A percentile compares a stretch with the other conserved stretches of the same genome.
phyloP scores from a whole-genome alignment of 2,888 invertebrate species.

The Ischnura elegans region DNA sequence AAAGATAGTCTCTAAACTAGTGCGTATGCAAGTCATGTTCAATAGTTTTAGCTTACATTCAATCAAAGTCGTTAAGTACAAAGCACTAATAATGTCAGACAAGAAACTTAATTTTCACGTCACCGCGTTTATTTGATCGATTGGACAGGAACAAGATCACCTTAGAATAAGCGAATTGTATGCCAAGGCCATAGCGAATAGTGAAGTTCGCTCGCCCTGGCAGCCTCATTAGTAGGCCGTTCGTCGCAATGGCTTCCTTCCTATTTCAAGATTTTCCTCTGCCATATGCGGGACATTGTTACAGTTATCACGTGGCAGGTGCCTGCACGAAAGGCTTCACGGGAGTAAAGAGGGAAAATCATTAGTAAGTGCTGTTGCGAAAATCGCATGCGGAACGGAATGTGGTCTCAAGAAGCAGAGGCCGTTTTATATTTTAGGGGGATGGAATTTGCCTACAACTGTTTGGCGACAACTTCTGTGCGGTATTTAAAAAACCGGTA shows the following conservation, averaged over 20 bases:
- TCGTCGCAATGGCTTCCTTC: conserved; percentile 19
- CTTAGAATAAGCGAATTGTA: background rate
- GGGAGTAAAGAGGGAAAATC: background rate
- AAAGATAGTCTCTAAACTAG: no score
- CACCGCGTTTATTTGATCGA: background rate
- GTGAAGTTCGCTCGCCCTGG: conserved; percentile 10
- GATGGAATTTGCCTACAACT: no score
- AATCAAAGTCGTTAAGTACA: no score
- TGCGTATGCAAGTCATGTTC: no score
- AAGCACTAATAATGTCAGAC: no score
- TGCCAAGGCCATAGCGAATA: conserved; percentile 35
- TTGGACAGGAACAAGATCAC: conserved; percentile 40
- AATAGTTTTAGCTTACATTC: background rate
- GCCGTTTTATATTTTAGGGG: no score
- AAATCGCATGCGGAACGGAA: no score
- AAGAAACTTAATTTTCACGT: background rate
- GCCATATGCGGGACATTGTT: background rate
- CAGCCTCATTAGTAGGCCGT: conserved; percentile 45
- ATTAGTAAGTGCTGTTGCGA: background rate
- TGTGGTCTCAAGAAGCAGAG: no score
- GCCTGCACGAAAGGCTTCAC: background rate
- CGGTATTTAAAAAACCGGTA: no score
- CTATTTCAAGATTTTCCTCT: background rate
- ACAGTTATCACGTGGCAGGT: background rate
- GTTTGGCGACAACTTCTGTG: no score